Evolutionary conservation across 2,113 vertebrate genomes (phyloP).

Genomic region (Muntiacus reevesi): DNA sequence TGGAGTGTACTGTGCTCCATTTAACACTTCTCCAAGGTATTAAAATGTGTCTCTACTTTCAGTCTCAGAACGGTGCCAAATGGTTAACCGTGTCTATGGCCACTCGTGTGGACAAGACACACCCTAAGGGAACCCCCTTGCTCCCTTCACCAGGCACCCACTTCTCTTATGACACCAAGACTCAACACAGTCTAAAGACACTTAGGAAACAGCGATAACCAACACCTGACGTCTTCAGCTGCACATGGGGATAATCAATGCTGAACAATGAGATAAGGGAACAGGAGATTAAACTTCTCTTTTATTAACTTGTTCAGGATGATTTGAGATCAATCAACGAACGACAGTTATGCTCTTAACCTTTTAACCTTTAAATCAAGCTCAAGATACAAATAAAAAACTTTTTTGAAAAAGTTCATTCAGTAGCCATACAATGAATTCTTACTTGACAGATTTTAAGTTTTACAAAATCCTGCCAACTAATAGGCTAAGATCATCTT

Average conservation of each 20-base stretch:
- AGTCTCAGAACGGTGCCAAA: background rate
- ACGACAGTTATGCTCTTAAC: conserved; percentile 3
- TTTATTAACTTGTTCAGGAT: conserved; percentile 1
- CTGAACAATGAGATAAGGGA: background rate
- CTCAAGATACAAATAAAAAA: background rate
- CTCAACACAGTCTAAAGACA: background rate
- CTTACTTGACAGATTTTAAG: background rate
- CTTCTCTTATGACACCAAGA: background rate
- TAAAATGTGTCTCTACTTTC: background rate
- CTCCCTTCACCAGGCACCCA: background rate
- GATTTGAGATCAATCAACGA: background rate
- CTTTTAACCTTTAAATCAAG: conserved; percentile 28
- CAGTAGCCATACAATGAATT: background rate
- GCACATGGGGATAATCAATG: background rate
- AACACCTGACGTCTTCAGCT: background rate
- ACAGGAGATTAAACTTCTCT: background rate
- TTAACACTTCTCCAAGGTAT: background rate
- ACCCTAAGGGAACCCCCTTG: background rate
- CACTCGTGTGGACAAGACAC: rapidly evolving
- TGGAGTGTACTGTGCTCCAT: rapidly evolving
- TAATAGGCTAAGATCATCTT: background rate
- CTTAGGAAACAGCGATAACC: background rate
- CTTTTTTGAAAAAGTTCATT: background rate
- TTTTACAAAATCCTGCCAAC: background rate
- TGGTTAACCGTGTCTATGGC: background rate